phyloP scores from a whole-genome alignment of 1,140 invertebrate species.

The Euwallacea similis region DNA sequence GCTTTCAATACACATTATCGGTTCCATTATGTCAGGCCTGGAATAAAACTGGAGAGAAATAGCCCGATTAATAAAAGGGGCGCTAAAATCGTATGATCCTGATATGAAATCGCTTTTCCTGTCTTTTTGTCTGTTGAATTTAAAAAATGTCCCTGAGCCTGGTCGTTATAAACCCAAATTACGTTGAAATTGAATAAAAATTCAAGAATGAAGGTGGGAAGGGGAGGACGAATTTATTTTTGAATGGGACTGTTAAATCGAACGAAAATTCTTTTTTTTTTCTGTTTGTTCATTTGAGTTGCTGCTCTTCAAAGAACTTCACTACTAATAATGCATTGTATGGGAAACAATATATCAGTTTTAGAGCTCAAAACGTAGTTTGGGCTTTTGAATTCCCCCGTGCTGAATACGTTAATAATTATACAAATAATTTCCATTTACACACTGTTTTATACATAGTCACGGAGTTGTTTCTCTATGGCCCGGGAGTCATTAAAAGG shows the following conservation, averaged over 20 bases:
- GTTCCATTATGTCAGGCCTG: not conserved
- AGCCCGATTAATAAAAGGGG: slow-evolving; percentile 4
- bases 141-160: not conserved
- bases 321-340: not conserved
- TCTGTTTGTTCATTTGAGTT: not conserved
- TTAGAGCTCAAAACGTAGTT: not conserved
- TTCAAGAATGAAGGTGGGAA: not conserved
- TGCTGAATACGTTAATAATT: too few species aligned
- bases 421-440: too few species aligned
- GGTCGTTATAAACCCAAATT: not conserved
- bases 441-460: not conserved
- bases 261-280: not conserved
- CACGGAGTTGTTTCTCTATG: not conserved
- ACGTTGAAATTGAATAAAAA: slow-evolving; percentile 7
- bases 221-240: not conserved
- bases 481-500: not conserved
- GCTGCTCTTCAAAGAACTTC: not conserved
- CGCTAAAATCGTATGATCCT: not conserved
- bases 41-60: slow-evolving; percentile 6
- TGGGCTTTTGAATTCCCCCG: not conserved
- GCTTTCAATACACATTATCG: slow-evolving; percentile 5
- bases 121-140: not conserved
- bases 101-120: slow-evolving; percentile 4
- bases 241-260: not conserved
- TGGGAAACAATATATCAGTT: not conserved